These are phyloP conservation scores for Lepidostoma basale DNA, from an alignment of 1,140 invertebrate species.

Conservation along the genomic window DNA sequence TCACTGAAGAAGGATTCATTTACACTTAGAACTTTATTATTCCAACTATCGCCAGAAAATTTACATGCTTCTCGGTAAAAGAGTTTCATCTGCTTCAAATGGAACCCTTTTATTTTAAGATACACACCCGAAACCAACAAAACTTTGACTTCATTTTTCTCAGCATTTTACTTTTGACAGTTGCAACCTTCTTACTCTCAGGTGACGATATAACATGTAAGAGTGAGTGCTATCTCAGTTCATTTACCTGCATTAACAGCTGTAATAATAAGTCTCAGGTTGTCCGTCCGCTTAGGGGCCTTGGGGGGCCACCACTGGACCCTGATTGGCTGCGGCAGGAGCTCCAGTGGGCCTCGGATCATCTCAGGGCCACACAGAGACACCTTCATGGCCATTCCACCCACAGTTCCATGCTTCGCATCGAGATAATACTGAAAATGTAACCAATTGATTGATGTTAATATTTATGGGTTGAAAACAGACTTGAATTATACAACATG, in stretches of 20 bases:
- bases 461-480: not conserved
- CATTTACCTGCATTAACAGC: slow-evolving; percentile 39
- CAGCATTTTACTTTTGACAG: too few species aligned
- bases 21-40: too few species aligned
- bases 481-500: not conserved
- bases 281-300: slow-evolving; percentile 27
- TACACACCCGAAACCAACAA: too few species aligned
- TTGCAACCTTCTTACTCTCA: too few species aligned
- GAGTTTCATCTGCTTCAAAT: too few species aligned
- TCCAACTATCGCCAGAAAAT: too few species aligned
- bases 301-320: slow-evolving; percentile 43
- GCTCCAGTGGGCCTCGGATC: slow-evolving; percentile 6
- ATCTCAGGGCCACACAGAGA: slow-evolving; percentile 31
- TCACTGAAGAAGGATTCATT: too few species aligned
- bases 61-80: too few species aligned
- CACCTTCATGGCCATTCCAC: slow-evolving; percentile 21
- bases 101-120: too few species aligned
- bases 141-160: too few species aligned
- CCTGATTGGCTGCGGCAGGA: slow-evolving; percentile 37
- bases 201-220: too few species aligned
- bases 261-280: slow-evolving; percentile 39
- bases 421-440: slow-evolving; percentile 19
- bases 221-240: too few species aligned
- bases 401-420: not conserved
- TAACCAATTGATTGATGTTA: not conserved